A percentile compares a stretch with the other conserved stretches of the same genome.
phyloP scores from a whole-genome alignment of 1,140 invertebrate species.

The Planococcus citri region DNA sequence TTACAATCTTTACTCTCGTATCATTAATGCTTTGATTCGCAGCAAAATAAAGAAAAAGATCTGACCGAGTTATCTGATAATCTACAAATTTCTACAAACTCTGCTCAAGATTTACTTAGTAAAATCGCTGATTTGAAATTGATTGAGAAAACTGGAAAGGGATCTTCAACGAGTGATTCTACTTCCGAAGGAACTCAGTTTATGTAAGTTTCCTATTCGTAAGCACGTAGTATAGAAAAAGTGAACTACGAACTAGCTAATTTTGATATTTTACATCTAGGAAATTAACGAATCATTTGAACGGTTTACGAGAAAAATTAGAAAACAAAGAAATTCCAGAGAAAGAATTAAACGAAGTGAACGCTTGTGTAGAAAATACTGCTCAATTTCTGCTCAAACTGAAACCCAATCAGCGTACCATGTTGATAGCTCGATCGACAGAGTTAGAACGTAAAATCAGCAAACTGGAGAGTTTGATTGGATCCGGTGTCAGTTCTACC shows the following conservation, averaged over 20 bases:
- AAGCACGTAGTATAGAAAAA: not conserved
- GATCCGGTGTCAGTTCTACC: conserved; percentile 46
- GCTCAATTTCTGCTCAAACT: not conserved
- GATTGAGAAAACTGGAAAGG: conserved; percentile 38
- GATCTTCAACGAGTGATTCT: conserved; percentile 26
- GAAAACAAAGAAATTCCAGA: not conserved
- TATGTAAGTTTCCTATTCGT: not conserved
- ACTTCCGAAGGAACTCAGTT: not conserved
- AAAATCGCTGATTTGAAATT: conserved; percentile 42
- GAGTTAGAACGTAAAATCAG: conserved; percentile 52
- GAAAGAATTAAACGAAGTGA: not conserved
- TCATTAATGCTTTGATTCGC: conserved; percentile 5
- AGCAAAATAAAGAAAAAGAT: conserved; percentile 20
- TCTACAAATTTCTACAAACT: conserved; percentile 35
- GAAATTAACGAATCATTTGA: not conserved
- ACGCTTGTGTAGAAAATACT: not conserved
- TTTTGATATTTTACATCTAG: not conserved
- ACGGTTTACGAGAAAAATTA: not conserved
- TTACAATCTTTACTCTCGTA: not conserved
- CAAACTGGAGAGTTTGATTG: conserved; percentile 58
- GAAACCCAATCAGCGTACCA: not conserved
- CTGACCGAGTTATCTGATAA: conserved; percentile 28
- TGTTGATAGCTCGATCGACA: not conserved
- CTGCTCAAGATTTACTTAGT: conserved; percentile 31
- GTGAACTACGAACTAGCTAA: not conserved